These are phyloP conservation scores for Mythimna lalbum DNA, from an alignment of 2,888 invertebrate species.

Conservation along the genomic window DNA sequence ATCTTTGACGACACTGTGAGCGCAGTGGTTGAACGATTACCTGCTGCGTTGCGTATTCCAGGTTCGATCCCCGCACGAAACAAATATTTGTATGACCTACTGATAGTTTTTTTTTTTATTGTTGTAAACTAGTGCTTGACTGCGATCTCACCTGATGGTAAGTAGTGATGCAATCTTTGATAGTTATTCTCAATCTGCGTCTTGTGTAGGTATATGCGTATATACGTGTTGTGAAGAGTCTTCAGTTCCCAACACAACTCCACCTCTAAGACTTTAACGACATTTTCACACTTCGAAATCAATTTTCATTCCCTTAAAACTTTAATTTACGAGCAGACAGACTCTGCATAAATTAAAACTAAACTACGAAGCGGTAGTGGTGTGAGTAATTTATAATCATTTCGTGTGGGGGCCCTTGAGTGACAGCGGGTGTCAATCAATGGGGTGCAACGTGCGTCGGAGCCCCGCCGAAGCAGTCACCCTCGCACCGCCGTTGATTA, in stretches of 20 bases:
- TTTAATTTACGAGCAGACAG: slow-evolving; percentile 27
- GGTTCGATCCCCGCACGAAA: no score
- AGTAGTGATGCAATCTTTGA: no score
- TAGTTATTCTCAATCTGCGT: no score
- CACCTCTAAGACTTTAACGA: neutral
- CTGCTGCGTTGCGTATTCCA: no score
- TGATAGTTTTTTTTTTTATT: no score
- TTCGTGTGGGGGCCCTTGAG: slow-evolving; percentile 60
- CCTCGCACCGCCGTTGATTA: slow-evolving; percentile 68
- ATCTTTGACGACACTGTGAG: no score
- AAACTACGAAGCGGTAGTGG: slow-evolving; percentile 45
- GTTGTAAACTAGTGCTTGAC: no score
- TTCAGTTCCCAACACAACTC: neutral
- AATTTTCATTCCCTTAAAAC: slow-evolving; percentile 21
- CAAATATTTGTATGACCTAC: no score
- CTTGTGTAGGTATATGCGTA: no score
- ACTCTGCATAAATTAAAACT: slow-evolving; percentile 46
- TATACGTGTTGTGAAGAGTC: slow-evolving; percentile 1
- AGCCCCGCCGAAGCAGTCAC: slow-evolving; percentile 33
- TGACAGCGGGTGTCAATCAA: slow-evolving; percentile 74
- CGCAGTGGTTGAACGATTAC: no score
- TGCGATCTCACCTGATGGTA: no score
- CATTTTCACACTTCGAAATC: slow-evolving; percentile 13
- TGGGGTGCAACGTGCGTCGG: slow-evolving; percentile 60
- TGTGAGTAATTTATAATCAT: slow-evolving; percentile 68